Evolutionary conservation across 2,888 invertebrate species (phyloP), one percentile per base, ranked within the genome.

Genomic region (Alsophila aescularia): DNA sequence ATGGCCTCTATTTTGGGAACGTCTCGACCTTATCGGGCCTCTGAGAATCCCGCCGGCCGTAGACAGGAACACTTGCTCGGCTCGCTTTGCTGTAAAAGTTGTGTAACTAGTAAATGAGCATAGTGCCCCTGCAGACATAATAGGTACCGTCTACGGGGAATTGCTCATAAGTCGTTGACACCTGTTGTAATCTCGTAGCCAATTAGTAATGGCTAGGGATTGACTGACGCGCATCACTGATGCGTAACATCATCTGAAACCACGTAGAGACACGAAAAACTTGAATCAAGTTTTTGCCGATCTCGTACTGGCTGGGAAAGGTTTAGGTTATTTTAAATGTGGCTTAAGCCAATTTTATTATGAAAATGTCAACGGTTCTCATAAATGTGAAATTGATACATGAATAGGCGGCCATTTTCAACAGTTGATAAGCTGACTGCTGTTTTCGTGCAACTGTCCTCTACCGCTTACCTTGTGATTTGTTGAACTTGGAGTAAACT

Each of bases 1-100:
- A 77, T 79, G 75, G 81, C 78, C 83, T 85, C 85, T 85, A 86
- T 88, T 87, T 87, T 79, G 80, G 85, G 86, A 85, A 79, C 83
- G 83, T 77, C 78, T 81, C 72, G 82, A 77, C 73, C 79, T 84
- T 81, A 80, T 80, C 81, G 81, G 77, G 81, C 77, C 78, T 78
- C 78, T 69, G 62, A 68, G 70, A 70, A 71, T 69, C 69, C 70
- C 66, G 67, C 51, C 67, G 34, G 49, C 4, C 43, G 41, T 12
- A 36, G 41, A 27, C 47, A 29, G 54, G 54, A 49, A 56, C 34
- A 29, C 42, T 36, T 39, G 31, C 24, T 41, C n/a, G 27, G 29
- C 15, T 44, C 37, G 24, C 29, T 43, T 51, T 40, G 40, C 47
- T 52, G 45, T 42, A 47, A 53, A 36, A 42, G 21, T 52, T 51